Evolutionary conservation across 1,140 invertebrate genomes (phyloP).

Genomic region (Rhizoglyphus robini): DNA sequence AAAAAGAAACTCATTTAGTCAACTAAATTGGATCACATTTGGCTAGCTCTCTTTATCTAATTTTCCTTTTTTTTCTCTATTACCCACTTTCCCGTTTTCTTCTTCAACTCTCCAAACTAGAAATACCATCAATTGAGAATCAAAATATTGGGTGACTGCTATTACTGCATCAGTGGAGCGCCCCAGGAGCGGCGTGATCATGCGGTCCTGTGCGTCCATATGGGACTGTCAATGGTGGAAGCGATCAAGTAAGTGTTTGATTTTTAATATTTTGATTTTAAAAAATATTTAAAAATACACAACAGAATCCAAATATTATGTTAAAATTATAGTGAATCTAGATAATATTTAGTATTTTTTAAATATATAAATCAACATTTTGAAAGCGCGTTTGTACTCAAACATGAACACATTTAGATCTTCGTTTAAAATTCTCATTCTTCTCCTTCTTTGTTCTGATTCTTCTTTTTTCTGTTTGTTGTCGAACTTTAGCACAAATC

Average conservation of each 20-base stretch:
- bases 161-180: conserved; percentile 80
- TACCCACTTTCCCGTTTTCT: not conserved
- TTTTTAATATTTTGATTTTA: not conserved
- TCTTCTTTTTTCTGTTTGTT: no score
- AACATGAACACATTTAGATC: no score
- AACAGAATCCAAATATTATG: not conserved
- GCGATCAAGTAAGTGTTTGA: conserved; percentile 66
- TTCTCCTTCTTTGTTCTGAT: no score
- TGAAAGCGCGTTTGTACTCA: no score
- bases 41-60: not conserved
- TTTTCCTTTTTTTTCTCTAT: not conserved
- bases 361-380: no score
- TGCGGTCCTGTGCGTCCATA: conserved; percentile 81
- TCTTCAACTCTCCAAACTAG: conserved; percentile 32
- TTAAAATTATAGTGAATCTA: not conserved
- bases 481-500: no score
- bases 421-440: no score
- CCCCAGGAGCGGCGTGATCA: conserved; percentile 75
- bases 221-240: conserved; percentile 91
- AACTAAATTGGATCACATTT: not conserved
- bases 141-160: conserved; percentile 89
- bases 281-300: not conserved
- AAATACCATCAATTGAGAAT: conserved; percentile 87
- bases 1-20: no score
- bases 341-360: no score